These are phyloP conservation scores for Laterallus jamaicensis DNA, from an alignment of 2,113 vertebrate genomes.

Conservation along the genomic window DNA sequence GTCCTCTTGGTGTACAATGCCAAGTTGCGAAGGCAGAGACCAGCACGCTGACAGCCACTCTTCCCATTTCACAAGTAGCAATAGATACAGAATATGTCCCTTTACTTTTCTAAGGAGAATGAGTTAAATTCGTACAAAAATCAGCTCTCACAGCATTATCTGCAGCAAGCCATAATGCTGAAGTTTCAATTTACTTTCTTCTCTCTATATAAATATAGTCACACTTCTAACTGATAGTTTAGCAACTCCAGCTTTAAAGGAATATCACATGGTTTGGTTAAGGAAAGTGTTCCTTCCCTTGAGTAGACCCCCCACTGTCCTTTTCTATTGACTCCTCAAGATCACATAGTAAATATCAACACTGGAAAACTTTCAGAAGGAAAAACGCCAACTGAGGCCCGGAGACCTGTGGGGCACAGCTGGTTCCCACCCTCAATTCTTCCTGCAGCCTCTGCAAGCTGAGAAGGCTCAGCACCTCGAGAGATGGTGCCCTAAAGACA, in stretches of 20 bases:
- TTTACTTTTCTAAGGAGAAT: not conserved
- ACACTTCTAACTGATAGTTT: not conserved
- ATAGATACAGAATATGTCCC: accelerated
- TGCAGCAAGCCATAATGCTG: not conserved
- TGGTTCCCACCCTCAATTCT: not conserved
- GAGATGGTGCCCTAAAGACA: constrained; percentile 8
- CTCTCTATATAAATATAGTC: not conserved
- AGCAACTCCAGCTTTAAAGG: not conserved
- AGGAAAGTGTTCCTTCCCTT: not conserved
- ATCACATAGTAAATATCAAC: not conserved
- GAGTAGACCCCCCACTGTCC: not conserved
- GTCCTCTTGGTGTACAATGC: accelerated
- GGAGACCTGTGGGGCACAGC: not conserved
- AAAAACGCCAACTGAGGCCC: not conserved
- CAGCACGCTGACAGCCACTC: not conserved
- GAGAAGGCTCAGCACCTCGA: not conserved
- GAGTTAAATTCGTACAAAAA: not conserved
- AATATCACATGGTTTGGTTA: not conserved
- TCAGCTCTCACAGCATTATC: not conserved
- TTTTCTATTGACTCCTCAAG: not conserved
- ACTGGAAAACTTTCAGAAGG: not conserved
- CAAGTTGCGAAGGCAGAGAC: not conserved
- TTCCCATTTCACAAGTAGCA: not conserved
- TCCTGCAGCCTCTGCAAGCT: not conserved
- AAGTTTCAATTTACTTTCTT: not conserved